Conservation (phyloP, 1,140 invertebrate species). For the Hypsibius dujardini region DNA sequence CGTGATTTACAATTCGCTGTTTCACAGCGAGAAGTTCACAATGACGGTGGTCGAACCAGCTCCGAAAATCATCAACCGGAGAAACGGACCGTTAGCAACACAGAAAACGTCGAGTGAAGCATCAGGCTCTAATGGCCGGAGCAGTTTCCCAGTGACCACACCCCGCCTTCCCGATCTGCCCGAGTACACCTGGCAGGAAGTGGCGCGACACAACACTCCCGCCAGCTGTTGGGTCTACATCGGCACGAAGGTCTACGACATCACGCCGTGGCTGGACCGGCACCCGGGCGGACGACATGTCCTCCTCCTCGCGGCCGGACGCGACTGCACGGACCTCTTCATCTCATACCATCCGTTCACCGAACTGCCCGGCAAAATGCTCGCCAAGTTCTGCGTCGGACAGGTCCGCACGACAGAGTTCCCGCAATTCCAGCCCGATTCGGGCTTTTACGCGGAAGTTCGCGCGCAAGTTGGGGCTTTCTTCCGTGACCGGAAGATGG, state of each 20-base stretch:
- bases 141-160: not conserved
- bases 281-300: not conserved
- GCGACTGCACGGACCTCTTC: not conserved
- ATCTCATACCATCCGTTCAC: constrained; percentile 1
- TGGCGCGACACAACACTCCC: not conserved
- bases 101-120: too few species aligned
- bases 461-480: not conserved
- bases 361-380: not conserved
- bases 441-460: constrained; percentile 1
- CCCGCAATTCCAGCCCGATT: not conserved
- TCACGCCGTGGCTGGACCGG: not conserved
- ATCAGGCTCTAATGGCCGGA: too few species aligned
- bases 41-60: too few species aligned
- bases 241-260: constrained; percentile 5
- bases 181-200: not conserved
- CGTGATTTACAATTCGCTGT: too few species aligned
- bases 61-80: too few species aligned
- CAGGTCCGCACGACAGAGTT: not conserved
- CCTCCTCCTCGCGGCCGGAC: not conserved
- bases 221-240: constrained; percentile 1
- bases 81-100: too few species aligned
- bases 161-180: not conserved
- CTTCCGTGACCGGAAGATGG: not conserved
- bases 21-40: too few species aligned
- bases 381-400: not conserved